Percentiles rank a stretch among this genome's conserved stretches.
These are phyloP conservation scores for Psix sp. DNA, from an alignment of 1,140 invertebrate genomes.

Conservation along the genomic window DNA sequence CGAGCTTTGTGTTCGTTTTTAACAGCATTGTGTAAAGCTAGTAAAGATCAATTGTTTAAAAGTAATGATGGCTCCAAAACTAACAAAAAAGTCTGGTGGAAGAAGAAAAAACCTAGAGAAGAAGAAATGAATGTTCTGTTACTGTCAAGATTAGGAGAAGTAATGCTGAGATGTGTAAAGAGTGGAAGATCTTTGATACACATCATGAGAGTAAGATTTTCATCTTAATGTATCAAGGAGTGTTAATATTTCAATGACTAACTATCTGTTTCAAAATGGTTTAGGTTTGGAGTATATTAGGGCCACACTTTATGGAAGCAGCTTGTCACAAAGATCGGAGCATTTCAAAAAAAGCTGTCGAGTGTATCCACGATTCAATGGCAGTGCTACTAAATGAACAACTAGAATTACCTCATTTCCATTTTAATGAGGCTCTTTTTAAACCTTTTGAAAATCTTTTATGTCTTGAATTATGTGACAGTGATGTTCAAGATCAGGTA, in stretches of 20 bases:
- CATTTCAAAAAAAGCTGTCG: constrained; percentile 94
- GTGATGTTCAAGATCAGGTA: constrained; percentile 92
- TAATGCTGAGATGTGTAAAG: constrained; percentile 90
- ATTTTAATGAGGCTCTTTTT: constrained; percentile 95
- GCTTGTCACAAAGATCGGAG: constrained; percentile 92
- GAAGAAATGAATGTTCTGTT: constrained; percentile 80
- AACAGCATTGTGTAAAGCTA: constrained; percentile 87
- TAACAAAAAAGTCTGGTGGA: constrained; percentile 78
- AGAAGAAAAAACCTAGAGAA: constrained; percentile 74
- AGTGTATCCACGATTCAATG: constrained; percentile 94
- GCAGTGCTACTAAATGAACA: constrained; percentile 92
- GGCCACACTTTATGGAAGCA: constrained; percentile 94
- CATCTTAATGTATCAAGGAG: background rate
- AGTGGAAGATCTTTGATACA: constrained; percentile 92
- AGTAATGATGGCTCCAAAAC: constrained; percentile 72
- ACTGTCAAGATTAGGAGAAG: constrained; percentile 89
- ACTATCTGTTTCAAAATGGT: background rate
- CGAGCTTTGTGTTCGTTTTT: constrained; percentile 89
- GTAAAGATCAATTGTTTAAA: constrained; percentile 86
- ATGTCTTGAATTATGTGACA: constrained; percentile 93
- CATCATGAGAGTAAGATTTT: constrained; percentile 82
- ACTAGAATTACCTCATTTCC: constrained; percentile 92
- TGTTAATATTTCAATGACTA: background rate
- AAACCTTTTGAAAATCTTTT: constrained; percentile 97
- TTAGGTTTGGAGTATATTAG: constrained; percentile 89